phyloP scores from a whole-genome alignment of 2,888 invertebrate species.

The Aphidoletes aphidimyza region DNA sequence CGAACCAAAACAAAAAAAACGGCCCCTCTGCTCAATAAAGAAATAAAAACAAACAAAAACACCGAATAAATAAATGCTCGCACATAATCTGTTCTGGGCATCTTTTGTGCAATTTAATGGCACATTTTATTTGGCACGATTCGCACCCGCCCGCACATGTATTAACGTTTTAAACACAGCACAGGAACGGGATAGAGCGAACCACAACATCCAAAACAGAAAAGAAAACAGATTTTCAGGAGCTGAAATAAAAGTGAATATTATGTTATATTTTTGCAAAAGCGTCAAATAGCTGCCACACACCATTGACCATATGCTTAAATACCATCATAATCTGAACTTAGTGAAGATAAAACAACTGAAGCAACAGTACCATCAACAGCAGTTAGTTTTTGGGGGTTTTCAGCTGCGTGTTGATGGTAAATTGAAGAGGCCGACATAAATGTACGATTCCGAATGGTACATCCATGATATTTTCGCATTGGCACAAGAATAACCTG shows the following conservation, averaged over 20 bases:
- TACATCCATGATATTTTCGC: not conserved
- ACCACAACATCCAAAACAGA: not conserved
- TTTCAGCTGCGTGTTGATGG: not conserved
- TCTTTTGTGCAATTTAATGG: constrained; percentile 49
- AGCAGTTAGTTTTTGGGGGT: not conserved
- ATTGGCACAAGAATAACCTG: not conserved
- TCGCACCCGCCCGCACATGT: not conserved
- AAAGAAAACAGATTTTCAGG: not conserved
- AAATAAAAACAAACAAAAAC: not conserved
- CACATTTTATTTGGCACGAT: not conserved
- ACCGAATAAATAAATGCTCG: constrained; percentile 44
- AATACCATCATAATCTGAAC: too few species aligned
- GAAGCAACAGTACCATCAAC: not conserved
- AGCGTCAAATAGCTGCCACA: not conserved
- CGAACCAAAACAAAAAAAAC: too few species aligned
- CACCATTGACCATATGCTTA: not conserved
- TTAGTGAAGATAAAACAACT: not conserved
- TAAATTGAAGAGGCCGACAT: not conserved
- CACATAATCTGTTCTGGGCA: constrained; percentile 30
- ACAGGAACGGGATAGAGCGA: too few species aligned
- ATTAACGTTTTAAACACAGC: not conserved
- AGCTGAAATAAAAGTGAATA: not conserved
- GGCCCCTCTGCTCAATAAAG: not conserved
- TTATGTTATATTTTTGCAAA: not conserved
- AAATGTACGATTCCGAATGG: too few species aligned